Evolutionary conservation across 2,113 vertebrate species (phyloP), one percentile per base, ranked within the genome.

Genomic region (Hymenochirus boettgeri): DNA sequence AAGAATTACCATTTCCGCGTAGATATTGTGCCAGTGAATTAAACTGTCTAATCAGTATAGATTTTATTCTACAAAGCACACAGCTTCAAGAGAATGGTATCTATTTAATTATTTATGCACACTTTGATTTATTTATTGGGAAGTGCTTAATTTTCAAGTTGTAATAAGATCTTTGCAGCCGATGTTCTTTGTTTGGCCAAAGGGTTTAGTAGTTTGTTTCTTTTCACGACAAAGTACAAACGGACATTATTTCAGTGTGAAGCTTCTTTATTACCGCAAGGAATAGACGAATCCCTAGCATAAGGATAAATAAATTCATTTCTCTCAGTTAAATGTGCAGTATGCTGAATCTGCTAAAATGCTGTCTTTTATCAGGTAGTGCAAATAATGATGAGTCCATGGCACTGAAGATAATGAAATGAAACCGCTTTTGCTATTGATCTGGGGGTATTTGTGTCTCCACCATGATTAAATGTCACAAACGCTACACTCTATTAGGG

Each of bases 361-460:
- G 48, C 71, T 17, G 79, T 81, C 80, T 86, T 81, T 83, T 74
- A 71, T 80, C 85, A 82, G 67, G 80, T n/a, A 76, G 83, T 72
- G 83, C 88, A 82, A 79, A 80, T 86, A 86, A 88, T 79, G 84
- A 81, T 76, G 82, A 82, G 76, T 75, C 83, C 80, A 84, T 39
- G n/a, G 82, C 72, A 4, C 82, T 1, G 64, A 77, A 81, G 77
- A 79, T 81, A 78, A 76, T 72, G 85, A 77, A 83, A 86, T 82
- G 88, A n/a, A 87, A 80, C 75, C 82, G 37, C 76, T n/a, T 18
- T 55, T 73, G 12, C 82, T 75, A 39, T 23, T 76, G 85, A 82
- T 73, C n/a, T n/a, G n/a, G 78, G 81, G 81, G 75, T 70, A 78
- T 81, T 79, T 79, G 85, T 63, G 70, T n/a, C 79, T 77, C 70